Base-by-base conservation (phyloP, 53 echinoderm and acorn worm genomes). In the Holothuria scabra region DNA sequence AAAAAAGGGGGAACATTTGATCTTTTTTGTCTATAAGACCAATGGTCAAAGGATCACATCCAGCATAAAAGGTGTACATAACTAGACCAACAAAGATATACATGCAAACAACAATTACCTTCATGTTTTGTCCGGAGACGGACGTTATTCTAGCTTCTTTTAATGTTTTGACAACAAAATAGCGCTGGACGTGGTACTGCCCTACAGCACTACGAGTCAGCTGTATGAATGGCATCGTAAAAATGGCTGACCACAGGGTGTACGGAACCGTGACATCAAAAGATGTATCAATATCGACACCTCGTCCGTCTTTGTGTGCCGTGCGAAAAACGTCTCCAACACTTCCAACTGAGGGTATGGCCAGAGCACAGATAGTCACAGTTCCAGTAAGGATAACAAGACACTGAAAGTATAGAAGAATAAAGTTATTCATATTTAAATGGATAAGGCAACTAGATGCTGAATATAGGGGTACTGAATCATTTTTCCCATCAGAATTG, bases 141-240 rank as follows among this genome's bases (percentile, higher is more conserved):
- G 70, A n/a, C 5, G 70, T 70, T 22, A 70, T 8, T 1, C 70
- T 21, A 8, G 70, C 70, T 25, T 70, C 70, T 9, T 46, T 21
- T 23, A 70, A 23, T 3, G 37, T 70, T 46, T 38, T 70, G 4
- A 70, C 70, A 1, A 70, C 70, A 22, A 70, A 46, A 8, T 38
- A 70, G 22, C 70, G 41, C 21, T 70, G 70, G 8, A 46, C 70
- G n/a, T 70, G 38, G 44, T 70, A 70, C 13, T 70, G 70, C 4
- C 70, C 70, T 14, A 38, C 41, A 23, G 70, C 70, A 19, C 70
- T 70, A 12, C 20, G 41, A 5, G 70, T 22, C 20, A 70, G n/a
- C 7, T 22, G 41, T 18, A 5, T 5, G 9, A 70, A 41, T n/a
- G 70, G 70, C 5, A 70, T 70, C 8, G 20, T 35, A 12, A 41